These are phyloP conservation scores for Tetraneura akinire DNA, from an alignment of 1,140 invertebrate species.

Conservation along the genomic window DNA sequence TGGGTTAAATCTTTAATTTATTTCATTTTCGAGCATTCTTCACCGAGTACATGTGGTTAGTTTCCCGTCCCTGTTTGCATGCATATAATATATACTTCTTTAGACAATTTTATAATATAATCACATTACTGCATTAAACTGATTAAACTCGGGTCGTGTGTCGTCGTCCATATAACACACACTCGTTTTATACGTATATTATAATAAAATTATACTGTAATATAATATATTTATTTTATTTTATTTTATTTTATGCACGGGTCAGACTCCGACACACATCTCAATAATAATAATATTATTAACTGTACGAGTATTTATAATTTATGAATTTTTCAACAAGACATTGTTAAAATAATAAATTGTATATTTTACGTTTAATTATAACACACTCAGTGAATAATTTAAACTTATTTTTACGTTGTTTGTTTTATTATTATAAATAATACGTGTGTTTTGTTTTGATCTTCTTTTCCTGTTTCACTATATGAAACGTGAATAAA, in stretches of 20 bases:
- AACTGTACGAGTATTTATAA: not conserved
- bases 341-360: no score
- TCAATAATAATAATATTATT: no score
- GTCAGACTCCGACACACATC: not conserved
- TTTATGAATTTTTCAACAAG: no score
- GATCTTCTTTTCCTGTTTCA: no score
- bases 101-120: not conserved
- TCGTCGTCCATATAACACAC: not conserved
- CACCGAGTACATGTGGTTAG: not conserved
- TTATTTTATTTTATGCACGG: conserved; percentile 11
- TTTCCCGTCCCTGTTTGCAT: conserved; percentile 17
- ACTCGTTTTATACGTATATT: no score
- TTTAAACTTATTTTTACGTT: no score
- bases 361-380: no score
- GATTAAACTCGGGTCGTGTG: not conserved
- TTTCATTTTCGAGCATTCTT: not conserved
- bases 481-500: no score
- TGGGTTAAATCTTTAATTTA: no score
- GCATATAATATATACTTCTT: not conserved
- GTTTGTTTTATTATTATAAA: no score
- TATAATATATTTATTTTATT: not conserved
- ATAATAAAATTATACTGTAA: not conserved
- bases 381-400: no score
- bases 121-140: not conserved
- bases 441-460: no score